Conservation (phyloP, 2,797 vertebrate genomes). For the Micropoecilia bifurca region DNA sequence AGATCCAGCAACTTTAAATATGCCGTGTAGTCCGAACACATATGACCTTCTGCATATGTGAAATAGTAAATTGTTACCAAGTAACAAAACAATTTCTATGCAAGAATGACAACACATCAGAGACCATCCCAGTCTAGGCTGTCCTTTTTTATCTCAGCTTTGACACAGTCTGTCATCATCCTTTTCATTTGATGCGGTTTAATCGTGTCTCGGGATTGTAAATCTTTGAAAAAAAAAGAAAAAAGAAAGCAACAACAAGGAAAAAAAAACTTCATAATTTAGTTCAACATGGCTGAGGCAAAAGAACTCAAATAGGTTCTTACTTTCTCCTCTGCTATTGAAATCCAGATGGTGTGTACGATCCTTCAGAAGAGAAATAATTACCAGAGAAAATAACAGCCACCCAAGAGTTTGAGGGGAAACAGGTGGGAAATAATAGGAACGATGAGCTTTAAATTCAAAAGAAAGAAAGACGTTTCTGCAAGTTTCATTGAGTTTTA, state of each 20-base stretch:
- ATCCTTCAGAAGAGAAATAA: slow-evolving; percentile 52
- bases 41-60: slow-evolving; percentile 19
- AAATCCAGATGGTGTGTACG: slow-evolving; percentile 68
- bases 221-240: slow-evolving; percentile 78
- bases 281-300: slow-evolving; percentile 77
- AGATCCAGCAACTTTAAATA: neutral
- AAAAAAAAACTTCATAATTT: slow-evolving; percentile 77
- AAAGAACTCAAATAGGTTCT: slow-evolving; percentile 54
- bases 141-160: slow-evolving; percentile 53
- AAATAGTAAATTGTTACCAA: slow-evolving; percentile 19
- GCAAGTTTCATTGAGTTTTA: neutral
- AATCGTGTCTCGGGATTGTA: slow-evolving; percentile 81
- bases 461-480: neutral
- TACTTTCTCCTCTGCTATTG: slow-evolving; percentile 70
- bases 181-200: slow-evolving; percentile 81
- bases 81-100: slow-evolving; percentile 34
- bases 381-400: slow-evolving; percentile 62
- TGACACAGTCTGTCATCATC: slow-evolving; percentile 61
- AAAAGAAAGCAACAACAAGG: neutral
- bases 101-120: slow-evolving; percentile 44
- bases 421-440: slow-evolving; percentile 38
- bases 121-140: slow-evolving; percentile 42
- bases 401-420: slow-evolving; percentile 47
- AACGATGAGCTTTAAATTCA: slow-evolving; percentile 46
- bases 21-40: neutral